phyloP scores from a whole-genome alignment of 2,797 vertebrate genomes.

The Naso thynnoides region DNA sequence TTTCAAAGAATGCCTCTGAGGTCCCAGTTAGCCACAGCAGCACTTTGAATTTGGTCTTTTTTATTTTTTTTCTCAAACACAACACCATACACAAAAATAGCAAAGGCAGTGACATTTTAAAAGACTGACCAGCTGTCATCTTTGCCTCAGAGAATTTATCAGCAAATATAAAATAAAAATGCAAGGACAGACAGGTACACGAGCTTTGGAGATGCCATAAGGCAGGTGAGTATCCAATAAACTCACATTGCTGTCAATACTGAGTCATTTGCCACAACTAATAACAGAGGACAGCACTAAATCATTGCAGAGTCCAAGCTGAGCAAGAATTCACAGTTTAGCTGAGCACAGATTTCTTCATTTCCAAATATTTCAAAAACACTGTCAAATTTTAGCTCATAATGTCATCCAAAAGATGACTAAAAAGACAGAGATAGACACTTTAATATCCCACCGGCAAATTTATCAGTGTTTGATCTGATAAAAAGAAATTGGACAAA shows the following conservation, averaged over 20 bases:
- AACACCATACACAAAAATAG: constrained; percentile 45
- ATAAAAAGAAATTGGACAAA: background rate
- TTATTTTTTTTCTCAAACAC: constrained; percentile 1
- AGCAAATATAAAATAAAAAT: constrained; percentile 23
- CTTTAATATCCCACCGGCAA: background rate
- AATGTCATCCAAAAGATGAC: constrained; percentile 14
- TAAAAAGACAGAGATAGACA: background rate
- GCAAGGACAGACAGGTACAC: constrained; percentile 15
- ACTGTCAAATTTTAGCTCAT: constrained; percentile 7
- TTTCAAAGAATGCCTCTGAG: background rate
- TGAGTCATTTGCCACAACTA: constrained; percentile 22
- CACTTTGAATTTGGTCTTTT: background rate
- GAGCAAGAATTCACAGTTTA: constrained; percentile 16
- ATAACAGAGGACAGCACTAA: constrained; percentile 26
- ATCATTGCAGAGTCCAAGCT: constrained; percentile 22
- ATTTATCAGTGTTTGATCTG: constrained; percentile 5
- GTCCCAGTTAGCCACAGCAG: constrained; percentile 12
- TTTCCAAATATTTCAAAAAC: constrained; percentile 33
- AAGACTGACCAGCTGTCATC: constrained; percentile 29
- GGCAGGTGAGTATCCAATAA: constrained; percentile 35
- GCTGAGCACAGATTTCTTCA: constrained; percentile 14
- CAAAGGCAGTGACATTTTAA: constrained; percentile 2
- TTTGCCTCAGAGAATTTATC: constrained; percentile 32
- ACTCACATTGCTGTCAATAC: constrained; percentile 30
- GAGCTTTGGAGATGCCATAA: constrained; percentile 24